These are phyloP conservation scores for Neolamprologus hecqui DNA, from an alignment of 2,113 vertebrate species.

Conservation along the genomic window DNA sequence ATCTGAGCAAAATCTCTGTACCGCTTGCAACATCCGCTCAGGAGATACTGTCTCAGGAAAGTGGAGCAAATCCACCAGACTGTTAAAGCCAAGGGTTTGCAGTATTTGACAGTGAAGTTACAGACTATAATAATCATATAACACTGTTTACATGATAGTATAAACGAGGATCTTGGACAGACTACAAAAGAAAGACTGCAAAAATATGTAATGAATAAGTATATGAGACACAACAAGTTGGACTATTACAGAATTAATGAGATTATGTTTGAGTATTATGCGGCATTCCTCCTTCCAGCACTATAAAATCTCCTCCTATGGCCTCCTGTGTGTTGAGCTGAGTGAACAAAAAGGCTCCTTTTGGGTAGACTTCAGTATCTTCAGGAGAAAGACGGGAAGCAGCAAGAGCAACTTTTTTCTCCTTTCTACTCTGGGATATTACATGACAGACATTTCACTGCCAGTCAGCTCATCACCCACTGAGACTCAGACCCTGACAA, in stretches of 20 bases:
- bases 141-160: not conserved
- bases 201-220: not conserved
- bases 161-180: not conserved
- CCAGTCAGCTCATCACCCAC: conserved; percentile 23
- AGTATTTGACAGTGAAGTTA: not conserved
- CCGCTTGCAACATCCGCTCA: not conserved
- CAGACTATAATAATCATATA: not conserved
- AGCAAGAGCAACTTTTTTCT: conserved; percentile 2
- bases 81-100: not conserved
- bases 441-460: not conserved
- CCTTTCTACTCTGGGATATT: not conserved
- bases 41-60: not conserved
- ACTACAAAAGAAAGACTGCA: not conserved
- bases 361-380: not conserved
- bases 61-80: not conserved
- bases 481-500: not conserved
- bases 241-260: not conserved
- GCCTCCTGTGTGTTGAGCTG: not conserved
- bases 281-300: not conserved
- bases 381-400: conserved; percentile 14
- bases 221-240: not conserved
- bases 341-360: not conserved
- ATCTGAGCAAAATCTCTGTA: conserved; percentile 16
- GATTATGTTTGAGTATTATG: not conserved
- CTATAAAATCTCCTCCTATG: not conserved